Conservation (phyloP, 1,140 invertebrate species). For the Macrobrachium rosenbergii region DNA sequence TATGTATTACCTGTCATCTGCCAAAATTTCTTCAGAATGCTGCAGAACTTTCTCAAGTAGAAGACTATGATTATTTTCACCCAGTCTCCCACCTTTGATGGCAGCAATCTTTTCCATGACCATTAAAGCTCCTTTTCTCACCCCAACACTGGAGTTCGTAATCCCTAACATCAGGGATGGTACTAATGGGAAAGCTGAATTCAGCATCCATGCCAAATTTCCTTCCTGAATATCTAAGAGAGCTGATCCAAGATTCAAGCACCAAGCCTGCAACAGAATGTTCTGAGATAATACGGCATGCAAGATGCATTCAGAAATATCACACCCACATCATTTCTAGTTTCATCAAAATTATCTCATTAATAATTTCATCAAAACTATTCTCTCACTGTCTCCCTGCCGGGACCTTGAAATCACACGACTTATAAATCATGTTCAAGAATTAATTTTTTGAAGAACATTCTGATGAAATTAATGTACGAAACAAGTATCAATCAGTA, state of each 20-base stretch:
- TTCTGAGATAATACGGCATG: not conserved
- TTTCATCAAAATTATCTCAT: too few relatives aligned
- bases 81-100: conserved; percentile 17
- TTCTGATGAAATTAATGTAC: too few relatives aligned
- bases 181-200: conserved; percentile 29
- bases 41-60: conserved; percentile 15
- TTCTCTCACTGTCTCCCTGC: too few relatives aligned
- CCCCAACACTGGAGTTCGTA: not conserved
- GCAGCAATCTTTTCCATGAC: conserved; percentile 1
- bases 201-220: conserved; percentile 33
- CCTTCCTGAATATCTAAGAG: conserved; percentile 14
- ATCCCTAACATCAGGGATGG: conserved; percentile 34
- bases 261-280: conserved; percentile 25
- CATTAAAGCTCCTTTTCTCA: conserved; percentile 15
- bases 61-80: conserved; percentile 17
- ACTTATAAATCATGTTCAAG: too few relatives aligned
- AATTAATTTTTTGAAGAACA: too few relatives aligned
- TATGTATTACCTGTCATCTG: conserved; percentile 33
- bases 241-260: conserved; percentile 27
- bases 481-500: too few relatives aligned
- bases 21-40: conserved; percentile 33
- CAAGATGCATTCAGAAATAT: too few relatives aligned
- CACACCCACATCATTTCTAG: too few relatives aligned
- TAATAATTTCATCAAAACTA: too few relatives aligned
- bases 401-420: too few relatives aligned